Conservation (phyloP, 1,140 invertebrate species). For the Eulimnadia texana region DNA sequence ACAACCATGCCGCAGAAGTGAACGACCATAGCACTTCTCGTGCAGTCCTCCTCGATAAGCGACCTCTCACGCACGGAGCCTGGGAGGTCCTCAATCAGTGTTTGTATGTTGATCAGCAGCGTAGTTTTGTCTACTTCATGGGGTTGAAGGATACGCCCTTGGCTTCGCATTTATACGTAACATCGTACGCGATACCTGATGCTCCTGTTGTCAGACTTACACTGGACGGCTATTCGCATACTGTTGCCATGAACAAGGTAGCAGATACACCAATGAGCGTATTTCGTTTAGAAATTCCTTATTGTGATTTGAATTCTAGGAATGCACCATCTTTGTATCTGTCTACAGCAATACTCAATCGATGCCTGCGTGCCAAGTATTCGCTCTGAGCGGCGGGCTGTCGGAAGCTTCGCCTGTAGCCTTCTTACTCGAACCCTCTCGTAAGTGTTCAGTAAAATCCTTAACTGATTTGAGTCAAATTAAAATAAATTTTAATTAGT, state of each 20-base stretch:
- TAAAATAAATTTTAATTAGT: conserved; percentile 21
- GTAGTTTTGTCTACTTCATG: conserved; percentile 63
- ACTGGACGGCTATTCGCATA: conserved; percentile 55
- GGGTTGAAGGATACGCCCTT: conserved; percentile 61
- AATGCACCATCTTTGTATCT: conserved; percentile 69
- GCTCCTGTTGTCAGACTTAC: conserved; percentile 46
- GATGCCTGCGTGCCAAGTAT: conserved; percentile 63
- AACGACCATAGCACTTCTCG: conserved; percentile 1
- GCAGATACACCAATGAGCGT: too few species aligned
- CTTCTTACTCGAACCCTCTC: conserved; percentile 47
- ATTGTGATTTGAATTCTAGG: conserved; percentile 29
- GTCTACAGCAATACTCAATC: conserved; percentile 76
- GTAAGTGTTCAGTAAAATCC: conserved; percentile 23
- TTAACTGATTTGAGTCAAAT: background rate
- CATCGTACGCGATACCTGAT: conserved; percentile 47
- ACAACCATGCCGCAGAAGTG: background rate
- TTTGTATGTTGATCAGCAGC: conserved; percentile 57
- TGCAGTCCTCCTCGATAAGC: conserved; percentile 37
- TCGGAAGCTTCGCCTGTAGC: conserved; percentile 48
- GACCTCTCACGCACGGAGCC: conserved; percentile 59
- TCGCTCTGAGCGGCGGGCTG: conserved; percentile 46
- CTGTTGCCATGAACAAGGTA: conserved; percentile 48
- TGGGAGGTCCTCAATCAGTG: conserved; percentile 66
- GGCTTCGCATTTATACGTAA: conserved; percentile 69
- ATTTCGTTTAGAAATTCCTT: background rate